A percentile compares a stretch with the other conserved stretches of the same genome.
Conservation (phyloP, 1,140 invertebrate genomes). For the Diorhabda elongata region DNA sequence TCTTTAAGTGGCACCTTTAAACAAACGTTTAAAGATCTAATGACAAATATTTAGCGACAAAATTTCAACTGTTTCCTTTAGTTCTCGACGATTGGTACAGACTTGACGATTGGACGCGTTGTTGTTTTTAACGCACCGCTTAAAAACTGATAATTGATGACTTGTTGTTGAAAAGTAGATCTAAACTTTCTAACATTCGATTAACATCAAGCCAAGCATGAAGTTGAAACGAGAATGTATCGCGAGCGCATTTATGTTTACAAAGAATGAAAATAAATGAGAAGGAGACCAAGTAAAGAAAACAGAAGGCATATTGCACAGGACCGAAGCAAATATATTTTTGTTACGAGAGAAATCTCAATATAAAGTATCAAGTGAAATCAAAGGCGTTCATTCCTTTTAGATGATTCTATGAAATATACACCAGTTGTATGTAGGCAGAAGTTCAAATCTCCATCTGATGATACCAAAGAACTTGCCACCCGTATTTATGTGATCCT, state of each 20-base stretch:
- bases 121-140: slow-evolving; percentile 10
- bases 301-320: background rate
- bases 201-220: slow-evolving; percentile 32
- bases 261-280: slow-evolving; percentile 27
- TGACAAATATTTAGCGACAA: slow-evolving; percentile 13
- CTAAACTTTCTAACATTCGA: slow-evolving; percentile 31
- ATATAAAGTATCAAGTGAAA: too few relatives aligned
- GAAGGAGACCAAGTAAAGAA: background rate
- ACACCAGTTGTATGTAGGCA: too few relatives aligned
- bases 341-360: too few relatives aligned
- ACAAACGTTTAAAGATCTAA: background rate
- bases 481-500: too few relatives aligned
- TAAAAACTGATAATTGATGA: slow-evolving; percentile 24
- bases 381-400: too few relatives aligned
- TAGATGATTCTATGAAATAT: too few relatives aligned
- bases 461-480: too few relatives aligned
- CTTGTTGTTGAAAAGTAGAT: slow-evolving; percentile 24
- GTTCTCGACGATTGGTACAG: slow-evolving; percentile 7
- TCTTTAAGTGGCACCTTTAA: background rate
- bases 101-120: slow-evolving; percentile 10
- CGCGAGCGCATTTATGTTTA: slow-evolving; percentile 29
- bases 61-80: background rate
- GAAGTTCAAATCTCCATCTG: too few relatives aligned
- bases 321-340: too few relatives aligned
- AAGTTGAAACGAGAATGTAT: slow-evolving; percentile 27